Conservation (phyloP, 1,140 invertebrate genomes). For the Heliothis virescens region DNA sequence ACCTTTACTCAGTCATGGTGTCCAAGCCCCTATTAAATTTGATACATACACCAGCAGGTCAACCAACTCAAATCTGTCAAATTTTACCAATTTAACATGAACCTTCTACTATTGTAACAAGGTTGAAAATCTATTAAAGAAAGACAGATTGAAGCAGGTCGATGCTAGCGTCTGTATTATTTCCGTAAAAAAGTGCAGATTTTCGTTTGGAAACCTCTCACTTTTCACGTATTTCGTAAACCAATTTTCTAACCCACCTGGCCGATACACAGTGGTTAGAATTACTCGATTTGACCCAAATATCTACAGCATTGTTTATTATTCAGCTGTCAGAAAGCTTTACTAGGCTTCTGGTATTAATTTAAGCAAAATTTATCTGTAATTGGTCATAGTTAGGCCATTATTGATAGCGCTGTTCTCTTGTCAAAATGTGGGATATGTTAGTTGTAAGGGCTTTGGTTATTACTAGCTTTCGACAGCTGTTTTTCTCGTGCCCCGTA, state of each 20-base stretch:
- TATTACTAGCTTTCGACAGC: neutral
- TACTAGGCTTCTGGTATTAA: constrained; percentile 13
- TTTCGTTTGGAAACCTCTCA: neutral
- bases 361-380: neutral
- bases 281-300: constrained; percentile 37
- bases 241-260: constrained; percentile 45
- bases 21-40: too few relatives aligned
- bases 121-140: too few relatives aligned
- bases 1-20: too few relatives aligned
- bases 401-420: neutral
- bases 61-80: too few relatives aligned
- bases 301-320: constrained; percentile 42
- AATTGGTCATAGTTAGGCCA: neutral
- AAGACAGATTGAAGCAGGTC: too few relatives aligned
- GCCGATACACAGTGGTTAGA: neutral
- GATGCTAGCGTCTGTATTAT: too few relatives aligned
- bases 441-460: neutral
- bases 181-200: too few relatives aligned
- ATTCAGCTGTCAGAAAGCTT: neutral
- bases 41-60: too few relatives aligned
- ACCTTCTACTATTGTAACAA: too few relatives aligned
- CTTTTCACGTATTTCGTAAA: constrained; percentile 48
- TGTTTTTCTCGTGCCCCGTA: too few relatives aligned
- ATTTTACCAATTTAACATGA: too few relatives aligned
- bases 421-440: neutral